Conservation (phyloP, 1,140 invertebrate species). For the Adoxophyes honmai region DNA sequence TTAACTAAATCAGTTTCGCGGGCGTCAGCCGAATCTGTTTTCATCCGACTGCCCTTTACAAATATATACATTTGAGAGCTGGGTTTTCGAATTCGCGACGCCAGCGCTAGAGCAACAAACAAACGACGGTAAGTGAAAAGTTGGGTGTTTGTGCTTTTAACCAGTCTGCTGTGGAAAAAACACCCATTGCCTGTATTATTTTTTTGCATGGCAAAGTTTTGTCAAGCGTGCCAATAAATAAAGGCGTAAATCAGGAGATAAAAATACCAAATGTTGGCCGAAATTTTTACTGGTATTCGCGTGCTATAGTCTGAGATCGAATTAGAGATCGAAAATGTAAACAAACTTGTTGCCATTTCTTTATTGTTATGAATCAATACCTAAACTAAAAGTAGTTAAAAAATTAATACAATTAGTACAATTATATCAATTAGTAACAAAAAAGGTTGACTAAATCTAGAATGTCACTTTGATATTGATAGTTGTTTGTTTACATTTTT, state of each 20-base stretch:
- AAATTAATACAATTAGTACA: too few relatives aligned
- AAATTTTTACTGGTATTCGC: too few relatives aligned
- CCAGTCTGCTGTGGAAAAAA: constrained; percentile 32
- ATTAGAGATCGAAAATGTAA: too few relatives aligned
- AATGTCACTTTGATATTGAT: too few relatives aligned
- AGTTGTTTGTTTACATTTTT: too few relatives aligned
- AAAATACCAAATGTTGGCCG: too few relatives aligned
- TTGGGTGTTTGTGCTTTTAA: constrained; percentile 46
- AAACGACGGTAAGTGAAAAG: constrained; percentile 50
- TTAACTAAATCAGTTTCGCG: constrained; percentile 8
- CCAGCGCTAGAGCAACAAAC: constrained; percentile 34
- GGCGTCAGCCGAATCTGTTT: not conserved
- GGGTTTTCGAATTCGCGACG: constrained; percentile 16
- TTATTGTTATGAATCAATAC: too few relatives aligned
- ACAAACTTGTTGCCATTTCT: too few relatives aligned
- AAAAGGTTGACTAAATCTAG: too few relatives aligned
- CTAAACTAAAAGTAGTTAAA: too few relatives aligned
- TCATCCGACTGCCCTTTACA: not conserved
- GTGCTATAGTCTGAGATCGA: too few relatives aligned
- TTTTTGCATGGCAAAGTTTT: not conserved
- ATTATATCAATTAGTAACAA: too few relatives aligned
- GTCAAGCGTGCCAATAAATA: constrained; percentile 16
- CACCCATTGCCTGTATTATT: constrained; percentile 20
- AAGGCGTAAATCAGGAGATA: not conserved
- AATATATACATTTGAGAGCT: constrained; percentile 8